Evolutionary conservation across 1,140 invertebrate genomes (phyloP), one percentile per base, ranked within the genome.

Genomic region (Hesperophylax magnus): DNA sequence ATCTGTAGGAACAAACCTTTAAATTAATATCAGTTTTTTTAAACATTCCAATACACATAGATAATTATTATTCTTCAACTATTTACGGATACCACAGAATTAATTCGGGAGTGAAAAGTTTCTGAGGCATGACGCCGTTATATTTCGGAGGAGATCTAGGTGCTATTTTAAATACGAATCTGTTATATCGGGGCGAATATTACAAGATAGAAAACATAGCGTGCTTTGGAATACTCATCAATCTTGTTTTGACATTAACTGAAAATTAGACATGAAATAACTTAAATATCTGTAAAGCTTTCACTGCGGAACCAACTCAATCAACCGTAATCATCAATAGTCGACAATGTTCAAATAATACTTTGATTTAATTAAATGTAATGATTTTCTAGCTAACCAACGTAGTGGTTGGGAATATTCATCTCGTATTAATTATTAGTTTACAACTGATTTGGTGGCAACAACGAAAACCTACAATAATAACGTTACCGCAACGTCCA

Each of bases 191-290:
- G 17, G 52, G 27, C 65, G 60, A 63, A 63, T 34, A 31, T 79
- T 71, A 71, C 63, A 34, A 60, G 14, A 77, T 63, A 20, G 58
- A 69, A 75, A 79, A 80, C 75, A 80, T 83, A 81, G 79, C 77
- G 67, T 71, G 82, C 56, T 82, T 63, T 69, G 31, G 81, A 71
- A 71, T 31, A 58, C 60, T 81, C 82, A 83, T 83, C 80, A 83
- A 83, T 83, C 82, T 83, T 83, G 61, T 83, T 83, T 83, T 81
- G 82, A 76, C 79, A 83, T 24, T 9, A 78, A 65, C 54, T 65
- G 63, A 76, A 83, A 80, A 81, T 81, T 83, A 77, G 75, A 65
- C 67, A 65, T 17, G 31, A 17, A 22, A 71, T 7, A 53, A 9
- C 63, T 67, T 67, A 20, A 67, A 31, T 27, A 17, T 71, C 22